These are phyloP conservation scores for Cyprinodon diabolis DNA, from an alignment of 2,797 vertebrate species.

Conservation along the genomic window DNA sequence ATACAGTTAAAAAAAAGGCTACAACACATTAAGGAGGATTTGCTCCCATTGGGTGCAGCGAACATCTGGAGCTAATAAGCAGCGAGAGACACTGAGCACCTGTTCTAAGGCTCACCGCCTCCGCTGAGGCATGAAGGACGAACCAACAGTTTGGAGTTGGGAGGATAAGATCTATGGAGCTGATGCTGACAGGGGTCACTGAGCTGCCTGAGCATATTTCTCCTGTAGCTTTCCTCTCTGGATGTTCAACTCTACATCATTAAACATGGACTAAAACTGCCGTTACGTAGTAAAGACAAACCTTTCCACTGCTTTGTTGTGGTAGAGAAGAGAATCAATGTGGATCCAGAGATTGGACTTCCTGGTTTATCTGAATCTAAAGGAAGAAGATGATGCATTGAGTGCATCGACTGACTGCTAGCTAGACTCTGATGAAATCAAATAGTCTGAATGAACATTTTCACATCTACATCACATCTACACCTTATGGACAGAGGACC, in stretches of 20 bases:
- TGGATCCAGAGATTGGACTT: too few species aligned
- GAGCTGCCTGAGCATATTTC: slow-evolving; percentile 37
- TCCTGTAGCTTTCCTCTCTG: slow-evolving; percentile 31
- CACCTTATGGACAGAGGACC: too few species aligned
- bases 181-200: slow-evolving; percentile 52
- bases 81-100: slow-evolving; percentile 61
- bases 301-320: too few species aligned
- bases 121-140: slow-evolving; percentile 79
- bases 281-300: too few species aligned
- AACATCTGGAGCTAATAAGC: slow-evolving; percentile 77
- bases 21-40: slow-evolving; percentile 41
- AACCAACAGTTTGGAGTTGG: slow-evolving; percentile 55
- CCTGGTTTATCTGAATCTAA: too few species aligned
- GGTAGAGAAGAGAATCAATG: too few species aligned
- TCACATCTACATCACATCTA: too few species aligned
- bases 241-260: slow-evolving; percentile 12
- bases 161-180: slow-evolving; percentile 60
- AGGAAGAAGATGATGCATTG: too few species aligned
- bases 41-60: slow-evolving; percentile 55
- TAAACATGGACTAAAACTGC: not conserved
- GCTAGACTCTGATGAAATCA: too few species aligned
- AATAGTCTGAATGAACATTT: too few species aligned
- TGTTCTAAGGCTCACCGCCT: slow-evolving; percentile 68
- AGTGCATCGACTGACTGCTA: too few species aligned
- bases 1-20: slow-evolving; percentile 16